These are phyloP conservation scores for Drosophila subsilvestris DNA, from an alignment of 2,888 invertebrate genomes.

Conservation along the genomic window DNA sequence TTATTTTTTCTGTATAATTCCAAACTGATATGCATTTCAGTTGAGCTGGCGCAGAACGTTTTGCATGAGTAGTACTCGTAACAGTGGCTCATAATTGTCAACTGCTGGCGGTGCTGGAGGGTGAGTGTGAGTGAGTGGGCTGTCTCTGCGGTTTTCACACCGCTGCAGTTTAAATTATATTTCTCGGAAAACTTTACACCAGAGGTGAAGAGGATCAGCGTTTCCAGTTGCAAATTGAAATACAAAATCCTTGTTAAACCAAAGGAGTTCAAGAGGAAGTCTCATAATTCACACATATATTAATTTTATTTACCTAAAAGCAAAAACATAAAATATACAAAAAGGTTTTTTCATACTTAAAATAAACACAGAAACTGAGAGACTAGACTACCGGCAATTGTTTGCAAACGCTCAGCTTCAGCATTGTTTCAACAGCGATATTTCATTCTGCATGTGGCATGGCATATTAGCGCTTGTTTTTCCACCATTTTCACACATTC, in stretches of 20 bases:
- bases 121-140: slow-evolving; percentile 11
- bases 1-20: slow-evolving; percentile 42
- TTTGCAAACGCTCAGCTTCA: slow-evolving; percentile 2
- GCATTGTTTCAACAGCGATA: slow-evolving; percentile 46
- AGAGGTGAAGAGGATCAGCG: too few species aligned
- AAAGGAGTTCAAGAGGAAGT: not conserved
- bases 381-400: slow-evolving; percentile 29
- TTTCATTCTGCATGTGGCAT: slow-evolving; percentile 57
- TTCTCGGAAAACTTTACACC: slow-evolving; percentile 32
- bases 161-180: slow-evolving; percentile 21
- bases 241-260: slow-evolving; percentile 34
- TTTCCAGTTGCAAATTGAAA: slow-evolving; percentile 41
- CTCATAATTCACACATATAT: slow-evolving; percentile 22
- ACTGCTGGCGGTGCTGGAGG: slow-evolving; percentile 17
- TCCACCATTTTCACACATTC: slow-evolving; percentile 55
- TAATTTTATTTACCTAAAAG: slow-evolving; percentile 1
- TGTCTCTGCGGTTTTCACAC: slow-evolving; percentile 11
- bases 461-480: slow-evolving; percentile 57
- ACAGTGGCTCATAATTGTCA: slow-evolving; percentile 54
- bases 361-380: slow-evolving; percentile 37
- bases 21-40: slow-evolving; percentile 58
- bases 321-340: slow-evolving; percentile 38
- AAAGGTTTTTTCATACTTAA: slow-evolving; percentile 18
- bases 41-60: slow-evolving; percentile 34
- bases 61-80: slow-evolving; percentile 52